Evolutionary conservation across 2,888 invertebrate species (phyloP).

Genomic region (Schrankia costaestrigalis): DNA sequence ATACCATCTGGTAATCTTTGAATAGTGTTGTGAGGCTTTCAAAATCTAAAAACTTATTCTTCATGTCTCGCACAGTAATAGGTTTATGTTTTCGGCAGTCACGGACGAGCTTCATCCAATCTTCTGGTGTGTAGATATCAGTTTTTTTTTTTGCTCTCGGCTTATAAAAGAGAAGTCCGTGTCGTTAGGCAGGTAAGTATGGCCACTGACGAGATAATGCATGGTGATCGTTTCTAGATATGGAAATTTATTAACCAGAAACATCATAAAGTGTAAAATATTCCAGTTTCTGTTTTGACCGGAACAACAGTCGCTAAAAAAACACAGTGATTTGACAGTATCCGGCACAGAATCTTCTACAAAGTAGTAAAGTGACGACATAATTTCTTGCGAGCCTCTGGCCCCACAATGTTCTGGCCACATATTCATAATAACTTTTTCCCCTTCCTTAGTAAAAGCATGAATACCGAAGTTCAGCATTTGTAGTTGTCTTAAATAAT

Average conservation of each 20-base stretch:
- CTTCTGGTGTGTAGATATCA: conserved; percentile 15
- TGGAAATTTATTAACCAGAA: conserved; percentile 16
- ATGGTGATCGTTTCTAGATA: conserved; percentile 16
- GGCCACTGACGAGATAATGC: conserved; percentile 16
- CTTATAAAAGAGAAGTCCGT: conserved; percentile 15
- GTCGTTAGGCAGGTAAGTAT: conserved; percentile 16
- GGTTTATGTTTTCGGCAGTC: conserved; percentile 15
- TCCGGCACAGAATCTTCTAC: conserved; percentile 11
- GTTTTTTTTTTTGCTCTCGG: conserved; percentile 14
- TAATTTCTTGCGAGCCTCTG: conserved; percentile 18
- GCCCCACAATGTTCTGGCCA: conserved; percentile 16
- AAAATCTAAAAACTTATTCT: conserved; percentile 13
- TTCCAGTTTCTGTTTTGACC: conserved; percentile 20
- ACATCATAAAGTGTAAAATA: conserved; percentile 20
- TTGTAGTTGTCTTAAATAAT: conserved; percentile 20
- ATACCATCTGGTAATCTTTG: conserved; percentile 12
- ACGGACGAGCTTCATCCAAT: conserved; percentile 15
- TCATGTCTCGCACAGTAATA: conserved; percentile 12
- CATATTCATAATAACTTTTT: conserved; percentile 13
- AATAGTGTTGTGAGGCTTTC: conserved; percentile 13
- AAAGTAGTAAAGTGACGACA: conserved; percentile 11
- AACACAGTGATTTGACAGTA: conserved; percentile 10
- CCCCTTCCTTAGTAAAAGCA: conserved; percentile 10
- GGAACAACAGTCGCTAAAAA: conserved; percentile 17
- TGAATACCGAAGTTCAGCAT: conserved; percentile 16